phyloP scores from a whole-genome alignment of 2,797 vertebrate genomes.

The Paguma larvata region DNA sequence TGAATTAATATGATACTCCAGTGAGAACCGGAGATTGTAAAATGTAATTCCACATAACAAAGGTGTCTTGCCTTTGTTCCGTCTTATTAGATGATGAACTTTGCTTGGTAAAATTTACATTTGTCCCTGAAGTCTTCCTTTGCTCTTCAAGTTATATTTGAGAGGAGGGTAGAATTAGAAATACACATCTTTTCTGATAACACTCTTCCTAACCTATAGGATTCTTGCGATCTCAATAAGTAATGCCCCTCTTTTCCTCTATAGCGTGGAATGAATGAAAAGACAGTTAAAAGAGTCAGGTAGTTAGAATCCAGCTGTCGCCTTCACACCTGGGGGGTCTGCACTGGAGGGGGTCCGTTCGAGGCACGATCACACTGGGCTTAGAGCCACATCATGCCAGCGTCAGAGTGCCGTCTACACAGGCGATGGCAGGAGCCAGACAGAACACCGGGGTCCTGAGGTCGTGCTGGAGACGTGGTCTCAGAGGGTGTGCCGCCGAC shows the following conservation, averaged over 20 bases:
- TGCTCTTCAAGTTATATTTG: neutral
- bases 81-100: neutral
- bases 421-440: rapidly evolving
- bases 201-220: neutral
- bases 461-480: neutral
- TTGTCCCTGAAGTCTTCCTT: neutral
- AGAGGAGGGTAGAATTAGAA: neutral
- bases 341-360: rapidly evolving
- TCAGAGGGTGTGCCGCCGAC: rapidly evolving
- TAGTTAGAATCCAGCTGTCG: neutral
- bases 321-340: neutral
- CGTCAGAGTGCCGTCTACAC: neutral
- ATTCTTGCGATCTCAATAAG: neutral
- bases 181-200: neutral
- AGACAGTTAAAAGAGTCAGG: neutral
- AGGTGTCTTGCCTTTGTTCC: neutral
- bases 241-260: neutral
- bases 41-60: neutral
- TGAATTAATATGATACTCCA: neutral
- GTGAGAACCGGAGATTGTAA: neutral
- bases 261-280: neutral
- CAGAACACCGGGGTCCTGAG: rapidly evolving
- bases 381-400: rapidly evolving
- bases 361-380: rapidly evolving
- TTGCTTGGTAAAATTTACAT: no score